Conservation (phyloP, 2,113 vertebrate species). For the Nerophis ophidion region DNA sequence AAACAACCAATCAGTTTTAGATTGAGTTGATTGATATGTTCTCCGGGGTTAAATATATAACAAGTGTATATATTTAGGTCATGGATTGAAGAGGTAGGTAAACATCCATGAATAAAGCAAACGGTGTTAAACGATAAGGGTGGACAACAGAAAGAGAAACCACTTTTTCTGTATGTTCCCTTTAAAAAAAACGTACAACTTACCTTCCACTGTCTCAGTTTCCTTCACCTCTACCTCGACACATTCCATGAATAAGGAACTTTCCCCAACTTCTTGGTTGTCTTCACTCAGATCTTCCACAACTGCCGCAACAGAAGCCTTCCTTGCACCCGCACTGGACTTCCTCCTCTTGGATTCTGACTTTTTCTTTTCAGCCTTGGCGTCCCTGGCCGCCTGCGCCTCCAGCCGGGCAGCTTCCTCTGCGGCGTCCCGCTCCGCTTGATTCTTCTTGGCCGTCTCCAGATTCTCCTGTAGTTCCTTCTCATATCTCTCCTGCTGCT, state of each 20-base stretch:
- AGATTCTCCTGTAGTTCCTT: conserved; percentile 60
- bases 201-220: conserved; percentile 63
- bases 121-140: not conserved
- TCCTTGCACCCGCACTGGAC: too few species aligned
- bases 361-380: conserved; percentile 27
- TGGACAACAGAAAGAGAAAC: not conserved
- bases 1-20: not conserved
- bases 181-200: conserved; percentile 11
- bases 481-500: conserved; percentile 60
- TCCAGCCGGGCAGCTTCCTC: conserved; percentile 35
- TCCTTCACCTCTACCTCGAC: conserved; percentile 23
- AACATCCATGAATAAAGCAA: conserved; percentile 13
- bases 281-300: conserved; percentile 12
- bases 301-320: conserved; percentile 13
- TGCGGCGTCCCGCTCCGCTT: conserved; percentile 48
- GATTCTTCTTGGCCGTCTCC: conserved; percentile 50
- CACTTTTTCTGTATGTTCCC: not conserved
- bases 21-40: conserved; percentile 5
- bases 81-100: not conserved
- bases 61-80: not conserved
- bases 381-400: conserved; percentile 33
- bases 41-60: not conserved
- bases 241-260: conserved; percentile 1
- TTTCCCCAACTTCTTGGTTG: not conserved
- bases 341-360: too few species aligned